Evolutionary conservation across 2,888 invertebrate genomes (phyloP).

Genomic region (Onthophagus sagittarius): DNA sequence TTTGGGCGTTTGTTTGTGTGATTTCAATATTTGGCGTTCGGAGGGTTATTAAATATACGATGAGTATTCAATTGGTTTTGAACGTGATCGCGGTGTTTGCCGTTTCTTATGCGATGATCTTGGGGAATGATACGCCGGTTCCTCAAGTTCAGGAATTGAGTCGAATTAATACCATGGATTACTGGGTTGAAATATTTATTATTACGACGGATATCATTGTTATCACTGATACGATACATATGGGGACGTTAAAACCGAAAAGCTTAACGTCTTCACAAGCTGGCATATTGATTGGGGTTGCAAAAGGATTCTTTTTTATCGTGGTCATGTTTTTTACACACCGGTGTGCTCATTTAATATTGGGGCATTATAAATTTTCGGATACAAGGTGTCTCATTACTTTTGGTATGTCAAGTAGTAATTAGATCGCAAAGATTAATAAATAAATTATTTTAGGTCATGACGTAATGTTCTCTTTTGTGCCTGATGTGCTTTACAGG

Average conservation of each 20-base stretch:
- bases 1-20: conserved; percentile 12
- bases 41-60: background rate
- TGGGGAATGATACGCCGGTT: background rate
- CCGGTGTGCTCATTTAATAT: conserved; percentile 40
- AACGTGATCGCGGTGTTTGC: background rate
- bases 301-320: conserved; percentile 6
- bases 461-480: conserved; percentile 21
- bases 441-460: conserved; percentile 15
- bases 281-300: conserved; percentile 10
- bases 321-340: conserved; percentile 33
- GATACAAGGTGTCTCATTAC: conserved; percentile 7
- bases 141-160: background rate
- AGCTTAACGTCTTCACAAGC: conserved; percentile 16
- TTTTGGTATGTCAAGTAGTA: background rate
- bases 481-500: conserved; percentile 23
- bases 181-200: conserved; percentile 15
- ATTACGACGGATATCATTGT: conserved; percentile 11
- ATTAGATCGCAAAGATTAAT: background rate
- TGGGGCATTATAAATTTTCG: conserved; percentile 27
- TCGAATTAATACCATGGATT: conserved; percentile 1
- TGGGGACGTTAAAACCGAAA: conserved; percentile 20
- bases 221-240: conserved; percentile 15
- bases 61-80: conserved; percentile 4
- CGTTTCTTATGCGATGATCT: background rate
- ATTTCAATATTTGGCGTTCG: conserved; percentile 6